Evolutionary conservation across 2,888 invertebrate species (phyloP).

Genomic region (Xylota segnis): DNA sequence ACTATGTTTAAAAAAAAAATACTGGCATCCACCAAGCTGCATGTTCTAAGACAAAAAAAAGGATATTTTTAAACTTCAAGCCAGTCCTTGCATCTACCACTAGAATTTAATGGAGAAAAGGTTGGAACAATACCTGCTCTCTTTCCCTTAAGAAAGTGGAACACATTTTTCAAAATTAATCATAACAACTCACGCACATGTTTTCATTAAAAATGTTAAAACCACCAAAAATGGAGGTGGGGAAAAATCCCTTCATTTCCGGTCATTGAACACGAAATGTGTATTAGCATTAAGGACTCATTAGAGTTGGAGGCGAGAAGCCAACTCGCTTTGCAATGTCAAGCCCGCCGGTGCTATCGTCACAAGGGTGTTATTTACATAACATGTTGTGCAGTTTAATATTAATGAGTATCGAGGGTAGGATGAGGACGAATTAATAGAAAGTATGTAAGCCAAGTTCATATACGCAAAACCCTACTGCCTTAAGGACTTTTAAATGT

Average conservation of each 20-base stretch:
- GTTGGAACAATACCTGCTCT: background rate
- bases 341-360: background rate
- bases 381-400: background rate
- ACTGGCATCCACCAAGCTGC: background rate
- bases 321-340: background rate
- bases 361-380: background rate
- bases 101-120: background rate
- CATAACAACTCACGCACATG: conserved; percentile 9
- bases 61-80: background rate
- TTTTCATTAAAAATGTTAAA: background rate
- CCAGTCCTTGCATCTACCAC: background rate
- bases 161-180: conserved; percentile 3
- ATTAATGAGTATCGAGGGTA: background rate
- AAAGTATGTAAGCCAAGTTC: background rate
- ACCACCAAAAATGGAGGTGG: background rate
- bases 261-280: background rate
- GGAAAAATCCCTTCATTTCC: conserved; percentile 4
- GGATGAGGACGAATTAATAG: background rate
- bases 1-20: background rate
- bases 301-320: background rate
- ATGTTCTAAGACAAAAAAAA: background rate
- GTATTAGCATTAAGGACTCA: background rate
- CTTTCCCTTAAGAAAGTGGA: background rate
- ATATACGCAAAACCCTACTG: background rate
- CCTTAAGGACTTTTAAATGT: background rate